Evolutionary conservation across 2,113 vertebrate species (phyloP).

Genomic region (Cathartes aura): DNA sequence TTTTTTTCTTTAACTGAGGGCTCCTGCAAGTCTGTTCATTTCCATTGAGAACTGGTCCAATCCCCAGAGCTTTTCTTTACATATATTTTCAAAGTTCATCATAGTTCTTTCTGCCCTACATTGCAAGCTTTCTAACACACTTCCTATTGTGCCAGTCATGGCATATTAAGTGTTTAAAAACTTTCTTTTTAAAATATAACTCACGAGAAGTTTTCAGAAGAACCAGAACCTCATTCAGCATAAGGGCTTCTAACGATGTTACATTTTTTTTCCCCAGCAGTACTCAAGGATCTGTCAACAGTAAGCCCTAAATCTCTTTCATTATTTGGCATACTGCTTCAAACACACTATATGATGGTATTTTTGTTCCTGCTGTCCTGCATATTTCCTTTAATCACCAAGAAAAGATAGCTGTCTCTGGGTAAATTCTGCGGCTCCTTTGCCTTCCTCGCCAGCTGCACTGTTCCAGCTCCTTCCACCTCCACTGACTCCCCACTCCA

Average conservation of each 20-base stretch:
- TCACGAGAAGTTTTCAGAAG: conserved; percentile 18
- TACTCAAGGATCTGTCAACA: background rate
- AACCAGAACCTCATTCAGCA: background rate
- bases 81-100: conserved; percentile 45
- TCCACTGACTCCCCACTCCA: background rate
- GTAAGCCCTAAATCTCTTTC: background rate
- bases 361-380: background rate
- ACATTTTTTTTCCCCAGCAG: background rate
- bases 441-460: background rate
- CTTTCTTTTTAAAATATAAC: background rate
- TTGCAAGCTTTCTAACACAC: conserved; percentile 15
- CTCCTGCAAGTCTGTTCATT: conserved; percentile 30
- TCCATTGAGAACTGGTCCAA: conserved; percentile 12
- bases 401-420: background rate
- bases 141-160: background rate
- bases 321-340: background rate
- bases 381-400: background rate
- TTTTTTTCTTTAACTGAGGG: background rate
- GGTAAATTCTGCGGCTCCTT: background rate
- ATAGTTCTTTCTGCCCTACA: conserved; percentile 30
- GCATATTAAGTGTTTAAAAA: conserved; percentile 35
- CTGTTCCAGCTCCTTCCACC: background rate
- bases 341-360: background rate
- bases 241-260: background rate
- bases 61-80: conserved; percentile 43